phyloP scores from a whole-genome alignment of 2,797 vertebrate species.

The Nannoperca obscura region DNA sequence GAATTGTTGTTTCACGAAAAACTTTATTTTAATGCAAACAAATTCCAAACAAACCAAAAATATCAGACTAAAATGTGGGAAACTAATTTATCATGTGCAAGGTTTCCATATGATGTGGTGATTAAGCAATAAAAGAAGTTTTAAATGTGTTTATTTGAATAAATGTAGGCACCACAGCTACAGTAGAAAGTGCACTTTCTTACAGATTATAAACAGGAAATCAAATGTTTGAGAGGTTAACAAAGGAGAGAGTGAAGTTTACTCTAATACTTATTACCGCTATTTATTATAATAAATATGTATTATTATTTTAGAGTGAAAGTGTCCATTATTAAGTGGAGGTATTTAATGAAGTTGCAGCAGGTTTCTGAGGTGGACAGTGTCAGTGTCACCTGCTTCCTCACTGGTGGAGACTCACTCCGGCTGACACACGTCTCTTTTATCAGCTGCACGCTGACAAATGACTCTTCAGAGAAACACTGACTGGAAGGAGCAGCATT shows the following conservation, averaged over 20 bases:
- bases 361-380: slow-evolving; percentile 40
- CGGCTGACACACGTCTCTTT: slow-evolving; percentile 49
- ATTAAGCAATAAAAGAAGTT: neutral
- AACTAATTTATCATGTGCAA: neutral
- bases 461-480: neutral
- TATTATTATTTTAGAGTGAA: neutral
- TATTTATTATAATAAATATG: no score
- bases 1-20: neutral
- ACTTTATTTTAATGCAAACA: neutral
- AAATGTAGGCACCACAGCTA: neutral
- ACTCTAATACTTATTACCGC: neutral
- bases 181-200: neutral
- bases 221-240: neutral
- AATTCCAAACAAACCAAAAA: neutral
- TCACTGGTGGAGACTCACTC: slow-evolving; percentile 55
- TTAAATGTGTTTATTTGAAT: neutral
- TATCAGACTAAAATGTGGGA: neutral
- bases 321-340: neutral
- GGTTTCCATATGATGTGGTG: neutral
- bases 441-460: neutral
- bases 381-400: slow-evolving; percentile 74
- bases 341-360: slow-evolving; percentile 40
- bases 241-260: neutral
- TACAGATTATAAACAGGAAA: neutral
- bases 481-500: neutral